Conservation (phyloP, 1,140 invertebrate species). For the Achatina immaculata region DNA sequence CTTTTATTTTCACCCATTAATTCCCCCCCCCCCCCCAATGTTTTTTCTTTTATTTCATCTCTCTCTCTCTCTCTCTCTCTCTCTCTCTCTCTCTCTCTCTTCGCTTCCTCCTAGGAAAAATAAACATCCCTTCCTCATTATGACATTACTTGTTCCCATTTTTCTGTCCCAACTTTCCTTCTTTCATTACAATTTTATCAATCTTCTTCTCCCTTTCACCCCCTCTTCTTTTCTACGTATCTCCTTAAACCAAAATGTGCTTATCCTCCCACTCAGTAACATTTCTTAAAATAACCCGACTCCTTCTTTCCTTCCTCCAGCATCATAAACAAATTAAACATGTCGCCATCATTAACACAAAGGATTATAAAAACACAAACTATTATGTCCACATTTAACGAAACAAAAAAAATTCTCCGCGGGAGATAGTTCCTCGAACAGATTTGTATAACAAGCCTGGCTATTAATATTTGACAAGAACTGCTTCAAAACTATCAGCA, state of each 20-base stretch:
- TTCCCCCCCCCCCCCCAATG: not conserved
- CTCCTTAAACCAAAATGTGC: too few species aligned
- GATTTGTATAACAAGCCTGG: too few species aligned
- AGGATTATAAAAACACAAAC: too few species aligned
- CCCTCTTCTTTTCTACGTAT: not conserved
- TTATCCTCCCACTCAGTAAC: not conserved
- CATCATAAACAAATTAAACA: too few species aligned
- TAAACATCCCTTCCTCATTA: not conserved
- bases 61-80: not conserved
- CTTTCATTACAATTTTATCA: not conserved
- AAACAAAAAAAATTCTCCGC: too few species aligned
- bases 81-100: conserved; percentile 5
- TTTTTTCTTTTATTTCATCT: not conserved
- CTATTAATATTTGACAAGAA: too few species aligned
- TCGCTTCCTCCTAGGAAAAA: not conserved
- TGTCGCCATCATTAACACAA: too few species aligned
- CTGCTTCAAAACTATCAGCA: too few species aligned
- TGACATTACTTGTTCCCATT: not conserved
- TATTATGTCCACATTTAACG: too few species aligned
- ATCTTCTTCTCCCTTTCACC: not conserved
- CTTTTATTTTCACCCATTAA: too few species aligned
- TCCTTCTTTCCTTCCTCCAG: not conserved
- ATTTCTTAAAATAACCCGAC: not conserved
- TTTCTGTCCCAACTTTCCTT: not conserved
- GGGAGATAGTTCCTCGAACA: too few species aligned